These are phyloP conservation scores for Telmatherina bonti DNA, from an alignment of 2,797 vertebrate genomes.

Conservation along the genomic window DNA sequence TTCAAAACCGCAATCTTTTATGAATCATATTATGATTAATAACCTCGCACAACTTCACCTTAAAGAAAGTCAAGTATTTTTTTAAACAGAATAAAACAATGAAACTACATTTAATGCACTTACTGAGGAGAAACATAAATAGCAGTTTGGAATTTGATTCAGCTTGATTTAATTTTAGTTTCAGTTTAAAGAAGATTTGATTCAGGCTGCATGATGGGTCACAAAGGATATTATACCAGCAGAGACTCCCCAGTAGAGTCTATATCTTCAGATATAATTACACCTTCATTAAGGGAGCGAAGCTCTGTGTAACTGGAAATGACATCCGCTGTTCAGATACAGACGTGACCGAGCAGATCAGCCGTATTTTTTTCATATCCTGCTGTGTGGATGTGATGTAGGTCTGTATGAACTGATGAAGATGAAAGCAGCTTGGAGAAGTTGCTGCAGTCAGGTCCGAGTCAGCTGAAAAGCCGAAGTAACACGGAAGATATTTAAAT, in stretches of 20 bases:
- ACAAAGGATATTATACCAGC: constrained; percentile 34
- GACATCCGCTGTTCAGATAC: constrained; percentile 10
- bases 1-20: background rate
- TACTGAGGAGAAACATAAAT: constrained; percentile 11
- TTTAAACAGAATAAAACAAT: constrained; percentile 2
- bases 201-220: constrained; percentile 25
- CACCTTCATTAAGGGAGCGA: constrained; percentile 40
- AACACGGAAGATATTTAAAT: background rate
- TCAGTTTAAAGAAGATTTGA: constrained; percentile 45
- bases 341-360: background rate
- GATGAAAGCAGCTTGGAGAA: background rate
- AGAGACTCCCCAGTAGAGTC: constrained; percentile 28
- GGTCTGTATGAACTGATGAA: background rate
- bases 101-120: background rate
- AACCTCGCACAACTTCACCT: background rate
- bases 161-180: constrained; percentile 44
- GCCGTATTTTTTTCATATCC: too few relatives aligned
- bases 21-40: background rate
- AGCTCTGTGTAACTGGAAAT: constrained; percentile 22
- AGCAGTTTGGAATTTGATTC: constrained; percentile 22
- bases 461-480: constrained; percentile 8
- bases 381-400: background rate
- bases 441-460: background rate
- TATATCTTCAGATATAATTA: constrained; percentile 39
- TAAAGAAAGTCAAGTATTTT: background rate